phyloP scores from a whole-genome alignment of 2,888 invertebrate genomes.

The Drosophila koepferae region DNA sequence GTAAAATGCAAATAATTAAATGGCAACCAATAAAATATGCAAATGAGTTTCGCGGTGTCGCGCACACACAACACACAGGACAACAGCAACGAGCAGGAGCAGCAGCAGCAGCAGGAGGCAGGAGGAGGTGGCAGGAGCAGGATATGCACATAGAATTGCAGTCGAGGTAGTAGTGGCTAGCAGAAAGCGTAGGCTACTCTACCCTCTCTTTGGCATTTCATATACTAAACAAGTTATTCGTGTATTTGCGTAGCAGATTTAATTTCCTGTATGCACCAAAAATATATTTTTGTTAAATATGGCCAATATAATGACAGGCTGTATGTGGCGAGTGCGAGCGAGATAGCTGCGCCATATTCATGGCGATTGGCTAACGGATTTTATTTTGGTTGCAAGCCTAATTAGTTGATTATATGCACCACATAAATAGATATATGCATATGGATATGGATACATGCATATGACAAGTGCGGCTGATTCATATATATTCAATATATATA shows the following conservation, averaged over 20 bases:
- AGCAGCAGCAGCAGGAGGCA: background rate
- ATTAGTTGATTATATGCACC: slow-evolving; percentile 39
- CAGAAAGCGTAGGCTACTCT: background rate
- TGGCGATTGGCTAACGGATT: slow-evolving; percentile 50
- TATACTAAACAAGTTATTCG: slow-evolving; percentile 71
- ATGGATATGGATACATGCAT: background rate
- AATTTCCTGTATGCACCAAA: slow-evolving; percentile 73
- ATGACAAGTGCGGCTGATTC: slow-evolving; percentile 3
- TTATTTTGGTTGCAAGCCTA: slow-evolving; percentile 29
- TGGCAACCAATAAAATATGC: slow-evolving; percentile 83
- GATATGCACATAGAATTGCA: slow-evolving; percentile 22
- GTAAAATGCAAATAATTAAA: slow-evolving; percentile 83
- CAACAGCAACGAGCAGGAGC: slow-evolving; percentile 1
- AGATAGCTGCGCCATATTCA: slow-evolving; percentile 17
- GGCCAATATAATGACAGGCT: slow-evolving; percentile 46
- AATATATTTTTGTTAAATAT: slow-evolving; percentile 58
- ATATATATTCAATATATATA: background rate
- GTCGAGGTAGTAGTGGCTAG: background rate
- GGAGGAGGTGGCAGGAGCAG: background rate
- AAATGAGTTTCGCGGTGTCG: slow-evolving; percentile 77
- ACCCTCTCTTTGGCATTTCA: slow-evolving; percentile 44
- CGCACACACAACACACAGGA: slow-evolving; percentile 19
- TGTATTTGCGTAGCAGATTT: slow-evolving; percentile 76
- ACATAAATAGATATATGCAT: background rate
- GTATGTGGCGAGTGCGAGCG: slow-evolving; percentile 14